Base-by-base conservation (phyloP, 2,888 invertebrate species). In the Linnaemya tessellans region DNA sequence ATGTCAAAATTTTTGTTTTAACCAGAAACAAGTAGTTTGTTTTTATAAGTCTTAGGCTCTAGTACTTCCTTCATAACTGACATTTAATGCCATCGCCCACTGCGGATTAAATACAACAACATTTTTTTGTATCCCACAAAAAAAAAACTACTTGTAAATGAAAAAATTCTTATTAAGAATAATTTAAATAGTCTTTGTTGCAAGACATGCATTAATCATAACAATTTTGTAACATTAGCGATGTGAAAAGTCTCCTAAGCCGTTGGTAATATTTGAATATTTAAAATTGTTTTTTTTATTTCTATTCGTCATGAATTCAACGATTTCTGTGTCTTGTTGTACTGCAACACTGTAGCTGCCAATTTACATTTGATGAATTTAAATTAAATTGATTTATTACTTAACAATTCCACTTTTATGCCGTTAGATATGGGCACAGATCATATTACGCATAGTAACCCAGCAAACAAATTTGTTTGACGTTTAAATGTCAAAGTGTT, bases 351-450 rank as follows among this genome's bases (percentile, higher is more conserved):
- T 86, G 89, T 89, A 89, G 88, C 88, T 90, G 89, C 90, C 89
- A 90, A 89, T 90, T 89, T 81, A 88, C 89, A 88, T 89, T 90
- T 90, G 90, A 90, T 90, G 90, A 88, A 90, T 90, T 90, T 90
- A 88, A 90, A 89, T 89, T 89, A 89, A 75, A 74, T 79, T 85
- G 78, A 85, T 82, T 85, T 85, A 84, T 84, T 77, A 64, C 73
- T 74, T 70, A 80, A 84, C 84, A 70, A 75, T 79, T 74, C 25
- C 18, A 79, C 25, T 49, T 56, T 7, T 56, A 46, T 43, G 41
- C 43, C 5, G 30, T 30, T 30, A 67, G 18, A 35, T 15, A 60
- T 13, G 5, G 7, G 7, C 1, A 8, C 7, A 11, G 15, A 46
- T 46, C 1, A 30, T 8, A n/a, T 46, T 46, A 11, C 8, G n/a